Base-by-base conservation (phyloP, 2,113 vertebrate species). In the Neomonachus schauinslandi region DNA sequence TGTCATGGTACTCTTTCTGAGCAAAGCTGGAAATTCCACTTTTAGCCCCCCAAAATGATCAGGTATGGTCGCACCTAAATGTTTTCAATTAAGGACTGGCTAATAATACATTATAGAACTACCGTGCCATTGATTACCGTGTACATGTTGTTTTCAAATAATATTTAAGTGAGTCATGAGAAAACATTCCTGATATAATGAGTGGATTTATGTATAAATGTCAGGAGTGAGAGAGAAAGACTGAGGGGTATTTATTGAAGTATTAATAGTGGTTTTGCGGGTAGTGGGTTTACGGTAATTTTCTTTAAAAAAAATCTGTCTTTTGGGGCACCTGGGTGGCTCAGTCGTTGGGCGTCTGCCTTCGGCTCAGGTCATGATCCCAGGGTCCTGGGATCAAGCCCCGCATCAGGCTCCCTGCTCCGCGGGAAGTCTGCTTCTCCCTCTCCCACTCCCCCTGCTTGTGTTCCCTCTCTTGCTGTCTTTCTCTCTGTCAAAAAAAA, bases 251-350 rank as follows among this genome's bases (percentile, higher is more conserved):
- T 69, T 85, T 88, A 91, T 46, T 81, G 39, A 74, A 76, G 74
- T 85, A 63, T 42, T 96, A 95, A 81, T 39, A 81, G 59, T 51
- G 14, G 21, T 86, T 85, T 90, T 36, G 59, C n/a, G 24, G 26
- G 7, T 55, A 86, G 31, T 97, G 26, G 24, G 39, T 46, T 97
- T 57, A 71, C 16, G n/a, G 14, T 14, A 86, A 96, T 87, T 92
- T 90, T 53, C 10, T 55, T 89, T 39, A 80, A 5, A 3, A 51
- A 51, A 77, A 83, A 11, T 4, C 22, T 55, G 14, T 63, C 26
- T 63, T 63, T 59, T 59, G 46, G 46, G 46, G 46, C 46, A 7
- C 46, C 46, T 46, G 46, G 46, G 46, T 46, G 46, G 46, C 46
- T 46, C 46, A 46, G 46, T 46, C 7, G 8, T 46, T 9, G 46